Conservation (phyloP, 2,888 invertebrate species). For the Rutpela maculata region DNA sequence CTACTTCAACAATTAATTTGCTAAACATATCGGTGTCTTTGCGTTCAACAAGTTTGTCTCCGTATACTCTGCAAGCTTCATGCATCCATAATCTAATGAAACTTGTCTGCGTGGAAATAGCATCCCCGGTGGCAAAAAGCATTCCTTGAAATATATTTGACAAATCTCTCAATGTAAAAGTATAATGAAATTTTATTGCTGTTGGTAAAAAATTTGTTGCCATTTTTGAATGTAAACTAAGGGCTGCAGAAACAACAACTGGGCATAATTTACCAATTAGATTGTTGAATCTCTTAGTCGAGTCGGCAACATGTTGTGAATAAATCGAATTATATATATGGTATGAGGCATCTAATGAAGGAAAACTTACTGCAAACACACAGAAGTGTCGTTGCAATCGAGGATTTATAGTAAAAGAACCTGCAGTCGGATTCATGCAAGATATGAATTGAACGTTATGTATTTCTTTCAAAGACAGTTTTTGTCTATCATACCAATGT, state of each 20-base stretch:
- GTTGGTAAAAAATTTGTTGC: constrained; percentile 90
- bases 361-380: constrained; percentile 92
- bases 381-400: constrained; percentile 92
- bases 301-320: constrained; percentile 82
- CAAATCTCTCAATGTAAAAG: constrained; percentile 93
- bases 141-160: constrained; percentile 96
- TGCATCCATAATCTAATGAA: constrained; percentile 92
- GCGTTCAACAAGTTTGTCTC: constrained; percentile 92
- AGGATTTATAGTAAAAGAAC: constrained; percentile 94
- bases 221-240: constrained; percentile 86
- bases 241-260: constrained; percentile 82
- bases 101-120: constrained; percentile 81
- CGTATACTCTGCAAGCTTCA: constrained; percentile 92
- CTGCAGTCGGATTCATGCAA: constrained; percentile 97
- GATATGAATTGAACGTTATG: constrained; percentile 95
- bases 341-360: constrained; percentile 85
- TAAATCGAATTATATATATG: constrained; percentile 92
- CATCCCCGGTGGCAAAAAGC: constrained; percentile 85
- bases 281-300: constrained; percentile 81
- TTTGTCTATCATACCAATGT: constrained; percentile 96
- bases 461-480: constrained; percentile 91
- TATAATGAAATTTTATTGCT: constrained; percentile 95
- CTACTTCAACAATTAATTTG: constrained; percentile 83
- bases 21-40: constrained; percentile 84
- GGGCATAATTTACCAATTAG: constrained; percentile 78